Evolutionary conservation across 2,113 vertebrate species (phyloP).

Genomic region (Planiliza haematocheilus): DNA sequence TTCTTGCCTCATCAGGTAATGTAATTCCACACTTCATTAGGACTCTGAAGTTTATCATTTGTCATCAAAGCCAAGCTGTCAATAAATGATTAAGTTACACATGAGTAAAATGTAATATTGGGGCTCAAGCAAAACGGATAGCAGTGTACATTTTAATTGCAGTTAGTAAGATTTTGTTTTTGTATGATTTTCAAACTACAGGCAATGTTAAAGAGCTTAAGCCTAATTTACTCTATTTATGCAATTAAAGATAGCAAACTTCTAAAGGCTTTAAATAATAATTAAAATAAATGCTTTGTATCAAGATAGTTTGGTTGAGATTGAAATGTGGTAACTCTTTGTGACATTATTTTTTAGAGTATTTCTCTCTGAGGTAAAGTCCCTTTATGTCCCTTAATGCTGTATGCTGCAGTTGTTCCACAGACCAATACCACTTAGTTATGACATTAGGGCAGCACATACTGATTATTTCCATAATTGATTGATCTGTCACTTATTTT

Average conservation of each 20-base stretch:
- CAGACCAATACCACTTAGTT: background rate
- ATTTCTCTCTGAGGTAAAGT: slow-evolving; percentile 1
- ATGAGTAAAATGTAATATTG: slow-evolving; percentile 82
- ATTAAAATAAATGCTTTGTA: slow-evolving; percentile 55
- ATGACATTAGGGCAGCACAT: background rate
- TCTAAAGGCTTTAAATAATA: slow-evolving; percentile 32
- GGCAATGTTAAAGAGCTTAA: slow-evolving; percentile 52
- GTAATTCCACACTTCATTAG: slow-evolving; percentile 87
- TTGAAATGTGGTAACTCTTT: slow-evolving; percentile 25
- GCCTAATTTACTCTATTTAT: slow-evolving; percentile 64
- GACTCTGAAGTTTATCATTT: slow-evolving; percentile 86
- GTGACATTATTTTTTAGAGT: slow-evolving; percentile 19
- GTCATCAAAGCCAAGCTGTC: slow-evolving; percentile 85
- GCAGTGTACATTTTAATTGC: slow-evolving; percentile 74
- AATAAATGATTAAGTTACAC: slow-evolving; percentile 85
- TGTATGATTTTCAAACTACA: slow-evolving; percentile 67
- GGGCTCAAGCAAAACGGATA: slow-evolving; percentile 62
- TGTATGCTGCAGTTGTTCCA: slow-evolving; percentile 1
- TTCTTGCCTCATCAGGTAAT: slow-evolving; percentile 86
- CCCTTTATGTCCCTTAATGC: slow-evolving; percentile 2
- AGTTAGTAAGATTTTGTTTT: slow-evolving; percentile 60
- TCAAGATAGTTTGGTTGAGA: slow-evolving; percentile 46
- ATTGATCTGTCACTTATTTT: background rate
- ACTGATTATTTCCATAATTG: background rate
- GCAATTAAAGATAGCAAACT: slow-evolving; percentile 54